Evolutionary conservation across 2,113 vertebrate genomes (phyloP).

Genomic region (Noturus placidus): DNA sequence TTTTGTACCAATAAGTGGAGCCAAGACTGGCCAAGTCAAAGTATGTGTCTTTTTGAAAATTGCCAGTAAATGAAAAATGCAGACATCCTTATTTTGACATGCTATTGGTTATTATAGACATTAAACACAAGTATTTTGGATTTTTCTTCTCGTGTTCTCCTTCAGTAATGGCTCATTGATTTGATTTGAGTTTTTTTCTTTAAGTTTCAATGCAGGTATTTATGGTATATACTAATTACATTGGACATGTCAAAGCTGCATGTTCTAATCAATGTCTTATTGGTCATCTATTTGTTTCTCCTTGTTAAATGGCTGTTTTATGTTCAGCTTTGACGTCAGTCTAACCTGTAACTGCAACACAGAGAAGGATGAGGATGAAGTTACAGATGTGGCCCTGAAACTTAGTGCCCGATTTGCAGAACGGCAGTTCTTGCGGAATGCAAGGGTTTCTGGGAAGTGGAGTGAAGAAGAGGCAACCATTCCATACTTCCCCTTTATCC

Average conservation of each 20-base stretch:
- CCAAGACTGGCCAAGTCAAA: not conserved
- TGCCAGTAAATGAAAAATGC: not conserved
- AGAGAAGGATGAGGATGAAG: slow-evolving; percentile 69
- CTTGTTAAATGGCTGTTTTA: slow-evolving; percentile 8
- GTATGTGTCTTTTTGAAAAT: not conserved
- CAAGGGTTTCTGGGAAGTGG: slow-evolving; percentile 87
- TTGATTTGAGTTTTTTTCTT: not conserved
- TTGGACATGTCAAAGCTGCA: not conserved
- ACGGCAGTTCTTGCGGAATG: slow-evolving; percentile 87
- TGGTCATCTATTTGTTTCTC: not conserved
- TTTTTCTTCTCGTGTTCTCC: not conserved
- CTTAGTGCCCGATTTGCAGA: slow-evolving; percentile 89
- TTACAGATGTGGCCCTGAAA: slow-evolving; percentile 89
- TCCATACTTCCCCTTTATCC: slow-evolving; percentile 95
- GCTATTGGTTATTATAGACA: not conserved
- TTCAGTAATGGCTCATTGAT: not conserved
- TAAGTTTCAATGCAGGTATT: not conserved
- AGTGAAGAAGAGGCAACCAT: slow-evolving; percentile 88
- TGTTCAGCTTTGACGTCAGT: slow-evolving; percentile 87
- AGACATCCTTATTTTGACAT: not conserved
- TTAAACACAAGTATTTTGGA: not conserved
- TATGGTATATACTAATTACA: slow-evolving; percentile 3
- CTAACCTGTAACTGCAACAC: slow-evolving; percentile 86
- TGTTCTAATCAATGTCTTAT: not conserved
- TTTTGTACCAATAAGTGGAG: not conserved